A percentile compares a stretch with the other conserved stretches of the same genome.
Conservation (phyloP, 2,888 invertebrate genomes). For the Malachius bipustulatus region DNA sequence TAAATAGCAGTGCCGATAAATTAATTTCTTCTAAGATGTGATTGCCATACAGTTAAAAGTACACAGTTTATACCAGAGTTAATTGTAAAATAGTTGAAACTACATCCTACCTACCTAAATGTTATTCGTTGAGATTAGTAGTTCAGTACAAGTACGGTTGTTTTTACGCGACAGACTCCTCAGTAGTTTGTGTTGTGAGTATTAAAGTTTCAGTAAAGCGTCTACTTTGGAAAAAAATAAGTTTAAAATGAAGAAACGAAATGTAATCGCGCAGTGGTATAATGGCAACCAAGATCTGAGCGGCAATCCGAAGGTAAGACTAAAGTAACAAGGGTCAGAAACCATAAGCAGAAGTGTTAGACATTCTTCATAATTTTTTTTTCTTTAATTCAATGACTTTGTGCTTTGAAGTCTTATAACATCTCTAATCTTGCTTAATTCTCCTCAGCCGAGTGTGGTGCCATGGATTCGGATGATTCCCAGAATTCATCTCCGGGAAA, state of each 20-base stretch:
- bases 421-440: conserved; percentile 1
- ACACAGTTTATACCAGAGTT: too few species aligned
- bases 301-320: conserved; percentile 37
- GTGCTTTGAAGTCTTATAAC: background rate
- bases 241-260: conserved; percentile 33
- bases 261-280: conserved; percentile 34
- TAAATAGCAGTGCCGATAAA: too few species aligned
- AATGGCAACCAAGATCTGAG: conserved; percentile 33
- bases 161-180: conserved; percentile 35
- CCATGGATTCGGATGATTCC: conserved; percentile 52
- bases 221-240: conserved; percentile 28
- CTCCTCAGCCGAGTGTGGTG: background rate
- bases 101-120: too few species aligned
- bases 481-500: conserved; percentile 38
- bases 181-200: conserved; percentile 38
- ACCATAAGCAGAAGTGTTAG: conserved; percentile 24
- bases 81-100: too few species aligned
- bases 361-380: background rate
- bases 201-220: conserved; percentile 28
- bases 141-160: conserved; percentile 28
- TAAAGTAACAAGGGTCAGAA: conserved; percentile 30
- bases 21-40: too few species aligned
- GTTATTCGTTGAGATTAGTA: too few species aligned
- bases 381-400: background rate
- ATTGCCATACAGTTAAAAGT: too few species aligned